Percentiles rank a stretch among this genome's conserved stretches.
These are phyloP conservation scores for Mesorhabditis spiculigera DNA, from an alignment of 2,888 invertebrate species.

Conservation along the genomic window DNA sequence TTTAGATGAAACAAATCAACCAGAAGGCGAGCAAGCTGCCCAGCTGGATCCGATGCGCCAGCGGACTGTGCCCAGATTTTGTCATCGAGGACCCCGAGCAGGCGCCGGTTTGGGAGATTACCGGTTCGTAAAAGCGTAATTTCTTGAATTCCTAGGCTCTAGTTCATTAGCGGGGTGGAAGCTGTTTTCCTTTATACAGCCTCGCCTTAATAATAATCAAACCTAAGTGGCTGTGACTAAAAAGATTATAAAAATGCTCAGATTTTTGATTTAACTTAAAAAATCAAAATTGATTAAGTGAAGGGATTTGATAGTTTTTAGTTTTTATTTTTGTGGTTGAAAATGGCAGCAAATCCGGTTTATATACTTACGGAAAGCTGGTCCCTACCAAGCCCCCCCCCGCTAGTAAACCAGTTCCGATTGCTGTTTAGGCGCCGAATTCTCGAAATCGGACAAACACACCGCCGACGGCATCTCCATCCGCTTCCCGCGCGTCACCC, in stretches of 20 bases:
- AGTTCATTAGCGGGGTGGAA: too few species aligned
- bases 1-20: constrained; percentile 24
- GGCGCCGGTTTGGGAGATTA: constrained; percentile 94
- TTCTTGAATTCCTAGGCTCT: not conserved
- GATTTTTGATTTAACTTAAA: too few species aligned
- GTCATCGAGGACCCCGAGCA: constrained; percentile 76
- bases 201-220: too few species aligned
- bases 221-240: too few species aligned
- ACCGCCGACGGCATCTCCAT: constrained; percentile 90
- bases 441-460: constrained; percentile 69
- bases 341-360: too few species aligned
- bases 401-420: not conserved
- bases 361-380: too few species aligned
- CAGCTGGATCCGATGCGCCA: constrained; percentile 77
- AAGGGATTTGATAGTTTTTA: not conserved
- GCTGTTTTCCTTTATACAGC: too few species aligned
- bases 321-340: too few species aligned
- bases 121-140: constrained; percentile 57
- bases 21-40: constrained; percentile 72
- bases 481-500: constrained; percentile 77
- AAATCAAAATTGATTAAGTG: too few species aligned
- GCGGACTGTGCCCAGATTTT: constrained; percentile 82
- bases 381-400: too few species aligned
- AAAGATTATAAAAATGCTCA: too few species aligned
- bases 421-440: constrained; percentile 65